phyloP scores from a whole-genome alignment of 2,113 vertebrate genomes.

The Mus musculus region GRCm39 chr5:66589501-66590000 shows the following conservation, averaged over 20 bases:
- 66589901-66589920: constrained; percentile 80
- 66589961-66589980: background rate
- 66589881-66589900: constrained; percentile 54
- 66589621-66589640: too few species aligned
- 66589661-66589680: constrained; percentile 53
- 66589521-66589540: too few species aligned
- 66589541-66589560: too few species aligned
- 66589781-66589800: constrained; percentile 81
- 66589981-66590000: constrained; percentile 47
- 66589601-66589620: too few species aligned
- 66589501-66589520: constrained; percentile 53
- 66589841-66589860: constrained; percentile 83
- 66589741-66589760: constrained; percentile 84
- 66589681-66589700: constrained; percentile 74
- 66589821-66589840: constrained; percentile 87
- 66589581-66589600: too few species aligned
- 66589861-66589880: constrained; percentile 82
- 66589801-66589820: constrained; percentile 82
- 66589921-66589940: constrained; percentile 65
- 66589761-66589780: constrained; percentile 87
- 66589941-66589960: constrained; percentile 63
- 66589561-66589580: too few species aligned
- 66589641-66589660: too few species aligned
- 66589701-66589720: constrained; percentile 77
- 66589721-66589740: constrained; percentile 69